Conservation (phyloP, 1,140 invertebrate species). For the Diploscapter pachys region DNA sequence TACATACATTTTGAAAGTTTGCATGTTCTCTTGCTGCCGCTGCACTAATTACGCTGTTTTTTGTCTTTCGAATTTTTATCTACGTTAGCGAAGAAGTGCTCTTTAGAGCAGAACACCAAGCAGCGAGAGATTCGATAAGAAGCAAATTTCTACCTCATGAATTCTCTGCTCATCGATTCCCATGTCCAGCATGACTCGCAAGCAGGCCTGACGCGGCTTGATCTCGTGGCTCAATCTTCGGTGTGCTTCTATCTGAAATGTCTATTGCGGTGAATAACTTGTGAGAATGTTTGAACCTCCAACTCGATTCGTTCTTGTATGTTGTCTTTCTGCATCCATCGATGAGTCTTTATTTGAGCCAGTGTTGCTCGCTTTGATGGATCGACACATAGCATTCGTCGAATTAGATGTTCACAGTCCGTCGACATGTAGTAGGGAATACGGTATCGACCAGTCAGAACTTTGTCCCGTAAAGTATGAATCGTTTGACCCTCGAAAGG, state of each 20-base stretch:
- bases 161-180: neutral
- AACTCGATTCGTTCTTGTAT: neutral
- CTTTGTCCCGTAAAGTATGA: neutral
- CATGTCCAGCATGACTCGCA: neutral
- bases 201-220: neutral
- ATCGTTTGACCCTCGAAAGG: neutral
- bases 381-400: slow-evolving; percentile 1
- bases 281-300: neutral
- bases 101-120: too few species aligned
- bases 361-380: neutral
- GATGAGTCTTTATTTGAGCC: neutral
- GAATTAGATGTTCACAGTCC: neutral
- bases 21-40: too few species aligned
- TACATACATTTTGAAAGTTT: too few species aligned
- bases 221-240: neutral
- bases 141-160: neutral
- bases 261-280: neutral
- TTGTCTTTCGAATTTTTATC: too few species aligned
- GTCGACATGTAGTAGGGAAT: neutral
- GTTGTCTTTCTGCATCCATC: slow-evolving; percentile 1
- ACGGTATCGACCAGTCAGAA: neutral
- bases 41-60: too few species aligned
- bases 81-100: too few species aligned
- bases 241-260: neutral
- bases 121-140: too few species aligned